These are phyloP conservation scores for Philantomba maxwellii DNA, from an alignment of 2,113 vertebrate species.

Conservation along the genomic window DNA sequence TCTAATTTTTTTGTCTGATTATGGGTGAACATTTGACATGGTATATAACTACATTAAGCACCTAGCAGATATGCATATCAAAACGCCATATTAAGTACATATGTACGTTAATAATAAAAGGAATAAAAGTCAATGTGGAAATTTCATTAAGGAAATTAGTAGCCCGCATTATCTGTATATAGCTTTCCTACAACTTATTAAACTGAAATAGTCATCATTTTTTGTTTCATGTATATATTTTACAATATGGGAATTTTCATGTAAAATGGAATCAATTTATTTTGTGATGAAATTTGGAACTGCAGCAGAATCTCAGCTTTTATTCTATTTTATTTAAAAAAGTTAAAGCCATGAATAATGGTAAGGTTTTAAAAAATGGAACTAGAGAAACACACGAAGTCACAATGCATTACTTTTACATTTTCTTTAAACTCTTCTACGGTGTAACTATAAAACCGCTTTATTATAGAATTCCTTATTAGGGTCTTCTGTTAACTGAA, in stretches of 20 bases:
- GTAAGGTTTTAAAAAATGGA: constrained; percentile 32
- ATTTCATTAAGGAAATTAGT: constrained; percentile 43
- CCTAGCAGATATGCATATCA: constrained; percentile 52
- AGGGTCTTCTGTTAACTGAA: neutral
- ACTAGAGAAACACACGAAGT: constrained; percentile 25
- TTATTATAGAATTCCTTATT: constrained; percentile 17
- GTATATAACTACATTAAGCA: constrained; percentile 48
- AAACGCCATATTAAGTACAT: constrained; percentile 54
- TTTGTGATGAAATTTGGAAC: constrained; percentile 40
- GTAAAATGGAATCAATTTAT: neutral
- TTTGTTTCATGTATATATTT: constrained; percentile 43
- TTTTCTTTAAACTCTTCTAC: constrained; percentile 40
- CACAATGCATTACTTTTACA: constrained; percentile 8
- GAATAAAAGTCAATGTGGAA: constrained; percentile 29
- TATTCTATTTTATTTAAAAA: constrained; percentile 42
- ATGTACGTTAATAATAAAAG: constrained; percentile 45
- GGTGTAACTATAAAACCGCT: neutral
- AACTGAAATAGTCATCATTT: constrained; percentile 40
- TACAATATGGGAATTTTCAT: constrained; percentile 42
- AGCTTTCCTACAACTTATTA: constrained; percentile 45
- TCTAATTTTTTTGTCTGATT: constrained; percentile 40
- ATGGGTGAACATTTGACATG: constrained; percentile 50
- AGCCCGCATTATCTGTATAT: constrained; percentile 14
- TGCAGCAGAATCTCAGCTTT: constrained; percentile 5
- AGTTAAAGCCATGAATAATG: neutral